Conservation (phyloP, 2,797 vertebrate species). For the Tapera naevia region DNA sequence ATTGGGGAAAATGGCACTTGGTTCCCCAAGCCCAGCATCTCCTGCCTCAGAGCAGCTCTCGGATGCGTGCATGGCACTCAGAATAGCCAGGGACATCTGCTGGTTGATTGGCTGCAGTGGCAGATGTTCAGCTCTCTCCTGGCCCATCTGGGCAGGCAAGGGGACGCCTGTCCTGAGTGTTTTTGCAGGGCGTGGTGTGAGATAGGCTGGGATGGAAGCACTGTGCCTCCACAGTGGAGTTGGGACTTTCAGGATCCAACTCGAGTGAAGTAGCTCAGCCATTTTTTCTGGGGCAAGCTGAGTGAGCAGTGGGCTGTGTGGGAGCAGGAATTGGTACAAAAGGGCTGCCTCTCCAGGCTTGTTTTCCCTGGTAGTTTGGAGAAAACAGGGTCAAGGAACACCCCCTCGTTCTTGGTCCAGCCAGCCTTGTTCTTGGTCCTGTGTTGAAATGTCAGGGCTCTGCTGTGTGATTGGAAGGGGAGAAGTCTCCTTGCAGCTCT, state of each 20-base stretch:
- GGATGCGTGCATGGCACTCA: fast-evolving
- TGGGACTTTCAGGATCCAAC: background rate
- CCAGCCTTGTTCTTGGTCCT: background rate
- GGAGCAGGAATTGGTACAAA: background rate
- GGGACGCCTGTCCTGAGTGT: background rate
- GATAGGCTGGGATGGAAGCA: background rate
- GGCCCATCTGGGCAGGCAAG: background rate
- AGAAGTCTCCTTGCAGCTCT: background rate
- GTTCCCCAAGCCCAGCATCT: background rate
- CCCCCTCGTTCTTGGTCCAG: background rate
- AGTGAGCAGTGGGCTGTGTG: background rate
- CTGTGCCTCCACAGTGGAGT: background rate
- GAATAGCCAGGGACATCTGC: background rate
- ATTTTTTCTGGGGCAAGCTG: background rate
- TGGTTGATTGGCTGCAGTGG: background rate
- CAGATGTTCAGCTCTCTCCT: background rate
- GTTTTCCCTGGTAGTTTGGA: background rate
- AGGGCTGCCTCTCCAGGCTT: background rate
- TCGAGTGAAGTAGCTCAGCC: background rate
- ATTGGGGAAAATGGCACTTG: background rate
- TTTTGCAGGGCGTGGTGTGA: fast-evolving
- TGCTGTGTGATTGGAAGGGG: background rate
- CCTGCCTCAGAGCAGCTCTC: background rate
- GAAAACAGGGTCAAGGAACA: background rate
- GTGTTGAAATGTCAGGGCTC: background rate